Conservation (phyloP, 2,797 vertebrate species). For the Craterocephalus amniculus region DNA sequence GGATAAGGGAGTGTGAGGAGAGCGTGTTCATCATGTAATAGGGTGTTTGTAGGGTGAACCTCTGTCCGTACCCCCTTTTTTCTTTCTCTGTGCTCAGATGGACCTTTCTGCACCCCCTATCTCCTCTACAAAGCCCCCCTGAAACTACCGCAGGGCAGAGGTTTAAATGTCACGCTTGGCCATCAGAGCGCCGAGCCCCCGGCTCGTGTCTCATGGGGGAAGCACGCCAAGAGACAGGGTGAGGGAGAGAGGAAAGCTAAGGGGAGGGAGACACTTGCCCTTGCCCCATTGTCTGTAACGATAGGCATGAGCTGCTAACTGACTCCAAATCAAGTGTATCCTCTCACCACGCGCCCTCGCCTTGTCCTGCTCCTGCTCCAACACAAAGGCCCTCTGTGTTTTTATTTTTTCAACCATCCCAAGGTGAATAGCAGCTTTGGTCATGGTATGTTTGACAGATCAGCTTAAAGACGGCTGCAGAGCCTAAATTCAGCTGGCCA, state of each 20-base stretch:
- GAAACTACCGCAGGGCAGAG: constrained; percentile 79
- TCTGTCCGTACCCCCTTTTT: constrained; percentile 62
- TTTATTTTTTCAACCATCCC: constrained; percentile 45
- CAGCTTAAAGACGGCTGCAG: constrained; percentile 59
- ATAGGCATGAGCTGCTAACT: constrained; percentile 81
- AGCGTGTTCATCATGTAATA: constrained; percentile 48
- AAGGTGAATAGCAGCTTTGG: constrained; percentile 68
- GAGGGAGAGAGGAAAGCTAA: constrained; percentile 59
- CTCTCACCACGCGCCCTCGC: constrained; percentile 77
- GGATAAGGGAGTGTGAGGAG: constrained; percentile 15
- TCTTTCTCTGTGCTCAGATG: constrained; percentile 75
- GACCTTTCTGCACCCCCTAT: constrained; percentile 52
- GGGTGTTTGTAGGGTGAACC: constrained; percentile 69
- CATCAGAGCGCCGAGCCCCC: constrained; percentile 81
- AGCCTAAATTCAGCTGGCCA: constrained; percentile 69
- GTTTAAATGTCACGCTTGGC: constrained; percentile 86
- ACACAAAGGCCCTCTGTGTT: constrained; percentile 74
- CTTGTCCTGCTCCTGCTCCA: constrained; percentile 69
- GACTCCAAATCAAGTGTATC: constrained; percentile 82
- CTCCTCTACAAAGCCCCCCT: constrained; percentile 67
- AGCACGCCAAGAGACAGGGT: constrained; percentile 61
- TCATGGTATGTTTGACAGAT: constrained; percentile 71
- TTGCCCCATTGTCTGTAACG: constrained; percentile 75
- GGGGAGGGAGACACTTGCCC: constrained; percentile 77
- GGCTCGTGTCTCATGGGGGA: constrained; percentile 80